Evolutionary conservation across 2,888 invertebrate genomes (phyloP).

Genomic region (Lymantria dispar): DNA sequence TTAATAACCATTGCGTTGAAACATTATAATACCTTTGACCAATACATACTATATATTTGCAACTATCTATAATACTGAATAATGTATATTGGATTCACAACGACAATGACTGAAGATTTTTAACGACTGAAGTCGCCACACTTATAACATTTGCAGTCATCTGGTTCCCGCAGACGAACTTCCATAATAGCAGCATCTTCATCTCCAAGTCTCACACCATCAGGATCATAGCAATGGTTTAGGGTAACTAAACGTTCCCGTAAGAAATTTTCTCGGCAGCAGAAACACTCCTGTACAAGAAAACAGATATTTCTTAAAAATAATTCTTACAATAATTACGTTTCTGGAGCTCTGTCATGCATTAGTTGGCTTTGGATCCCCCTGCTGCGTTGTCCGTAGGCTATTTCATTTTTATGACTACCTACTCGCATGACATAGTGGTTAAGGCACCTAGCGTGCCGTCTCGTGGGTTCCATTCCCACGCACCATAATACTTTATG

Average conservation of each 20-base stretch:
- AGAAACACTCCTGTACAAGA: constrained; percentile 90
- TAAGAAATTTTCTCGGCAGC: constrained; percentile 94
- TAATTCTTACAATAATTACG: neutral
- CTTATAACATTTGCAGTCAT: constrained; percentile 94
- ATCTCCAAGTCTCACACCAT: constrained; percentile 88
- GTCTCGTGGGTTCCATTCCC: no score
- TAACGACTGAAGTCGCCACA: constrained; percentile 93
- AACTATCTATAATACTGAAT: neutral
- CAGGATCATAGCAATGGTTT: constrained; percentile 93
- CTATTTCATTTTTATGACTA: no score
- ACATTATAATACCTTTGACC: neutral
- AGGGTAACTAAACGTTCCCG: constrained; percentile 90
- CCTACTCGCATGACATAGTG: no score
- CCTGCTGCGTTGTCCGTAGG: no score
- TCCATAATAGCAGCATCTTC: constrained; percentile 89
- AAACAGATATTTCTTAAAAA: neutral
- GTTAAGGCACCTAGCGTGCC: no score
- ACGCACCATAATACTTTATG: no score
- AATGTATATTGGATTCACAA: neutral
- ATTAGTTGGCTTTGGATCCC: neutral
- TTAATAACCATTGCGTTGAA: neutral
- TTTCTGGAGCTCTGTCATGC: neutral
- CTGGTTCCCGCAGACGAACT: constrained; percentile 91
- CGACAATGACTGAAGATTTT: neutral
- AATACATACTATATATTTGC: neutral